A percentile compares a stretch with the other conserved stretches of the same genome.
Conservation (phyloP, 2,113 vertebrate genomes). For the Cariama cristata region DNA sequence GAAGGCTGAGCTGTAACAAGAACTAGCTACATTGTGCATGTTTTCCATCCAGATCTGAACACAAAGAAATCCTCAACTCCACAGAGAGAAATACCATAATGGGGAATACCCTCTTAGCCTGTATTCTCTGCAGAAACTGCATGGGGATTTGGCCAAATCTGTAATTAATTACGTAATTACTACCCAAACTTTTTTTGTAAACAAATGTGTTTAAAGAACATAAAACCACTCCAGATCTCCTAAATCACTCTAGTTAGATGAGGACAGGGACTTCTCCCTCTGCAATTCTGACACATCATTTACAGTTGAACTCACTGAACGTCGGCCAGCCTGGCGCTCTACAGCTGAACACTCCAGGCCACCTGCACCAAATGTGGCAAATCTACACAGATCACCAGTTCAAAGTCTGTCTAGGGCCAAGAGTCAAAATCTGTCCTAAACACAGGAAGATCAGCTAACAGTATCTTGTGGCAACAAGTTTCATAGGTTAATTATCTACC, state of each 20-base stretch:
- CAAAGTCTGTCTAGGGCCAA: neutral
- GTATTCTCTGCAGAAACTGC: neutral
- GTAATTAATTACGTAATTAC: neutral
- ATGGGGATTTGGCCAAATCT: neutral
- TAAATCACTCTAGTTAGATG: neutral
- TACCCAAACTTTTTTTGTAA: neutral
- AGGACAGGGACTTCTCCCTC: neutral
- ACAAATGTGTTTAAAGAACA: neutral
- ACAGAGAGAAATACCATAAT: accelerated
- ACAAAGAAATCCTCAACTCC: neutral
- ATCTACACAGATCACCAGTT: neutral
- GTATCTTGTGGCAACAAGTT: neutral
- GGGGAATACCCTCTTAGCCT: neutral
- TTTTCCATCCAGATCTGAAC: neutral
- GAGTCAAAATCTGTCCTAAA: neutral
- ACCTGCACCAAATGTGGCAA: accelerated
- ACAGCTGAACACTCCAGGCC: neutral
- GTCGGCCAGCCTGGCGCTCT: neutral
- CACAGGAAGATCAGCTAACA: neutral
- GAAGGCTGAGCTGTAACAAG: neutral
- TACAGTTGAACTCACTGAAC: accelerated
- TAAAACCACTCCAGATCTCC: accelerated
- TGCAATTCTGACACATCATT: neutral
- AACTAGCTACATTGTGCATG: accelerated
- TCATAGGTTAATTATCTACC: neutral